Evolutionary conservation across 53 echinoderm and acorn worm genomes (phyloP), one percentile per base, ranked within the genome.

Genomic region (Paracentrotus lividus): DNA sequence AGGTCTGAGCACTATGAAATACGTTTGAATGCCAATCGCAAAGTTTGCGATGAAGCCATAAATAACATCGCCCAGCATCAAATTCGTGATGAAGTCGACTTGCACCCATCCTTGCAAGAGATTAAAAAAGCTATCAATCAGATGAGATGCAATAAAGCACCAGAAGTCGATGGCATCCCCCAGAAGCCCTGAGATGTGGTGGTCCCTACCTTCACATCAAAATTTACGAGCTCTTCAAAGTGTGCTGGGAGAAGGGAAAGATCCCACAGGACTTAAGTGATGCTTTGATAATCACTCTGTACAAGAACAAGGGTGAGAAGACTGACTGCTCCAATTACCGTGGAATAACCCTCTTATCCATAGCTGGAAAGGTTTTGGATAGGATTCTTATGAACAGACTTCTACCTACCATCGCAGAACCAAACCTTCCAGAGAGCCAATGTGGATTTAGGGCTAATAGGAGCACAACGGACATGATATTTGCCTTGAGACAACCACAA

Each of bases 401-500:
- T 5, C 52, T 27, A 14, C 85, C 85, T 16, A 36, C 93, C 12
- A 59, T 94, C 32, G 95, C 95, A 26, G 91, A 94, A 40, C 42
- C 64, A 5, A 26, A 90, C 54, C 95, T 95, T 14, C 93, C 94
- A 36, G 54, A 94, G 59, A 95, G 93, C 33, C 95, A 94, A 72
- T 94, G 95, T 27, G 87, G 94, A 42, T 95, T 95, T 88, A 90
- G 95, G 91, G 24, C 94, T 15, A 93, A 93, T 56, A 58, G 95
- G 6, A 61, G 94, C 4, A 95, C 87, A 5, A 85, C 93, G 0
- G 95, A 95, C 58, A 95, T 90, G 95, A 69, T 95, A 21, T 95
- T 95, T 53, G 88, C 42, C 9, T 60, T 91, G 23, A 26, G 96
- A 18, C 93, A 95, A 93, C 47, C 94, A 42, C 94, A 94, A 86